Evolutionary conservation across 2,113 vertebrate species (phyloP).

Genomic region (Siniperca chuatsi): DNA sequence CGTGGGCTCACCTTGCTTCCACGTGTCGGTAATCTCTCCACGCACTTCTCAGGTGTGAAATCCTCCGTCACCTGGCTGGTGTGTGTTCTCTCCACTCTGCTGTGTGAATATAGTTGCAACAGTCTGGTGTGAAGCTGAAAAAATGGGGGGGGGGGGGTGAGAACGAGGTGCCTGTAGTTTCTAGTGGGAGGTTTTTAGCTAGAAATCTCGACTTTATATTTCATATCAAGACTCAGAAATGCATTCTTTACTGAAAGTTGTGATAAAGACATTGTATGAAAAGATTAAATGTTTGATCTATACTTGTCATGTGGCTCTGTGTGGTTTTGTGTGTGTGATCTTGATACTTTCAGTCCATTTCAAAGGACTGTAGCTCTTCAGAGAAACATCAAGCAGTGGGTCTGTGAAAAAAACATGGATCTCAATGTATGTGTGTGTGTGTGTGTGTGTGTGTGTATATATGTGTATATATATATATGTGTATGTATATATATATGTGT

Average conservation of each 20-base stretch:
- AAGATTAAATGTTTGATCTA: constrained; percentile 58
- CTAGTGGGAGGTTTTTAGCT: constrained; percentile 27
- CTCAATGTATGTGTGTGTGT: background rate
- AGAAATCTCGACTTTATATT: constrained; percentile 61
- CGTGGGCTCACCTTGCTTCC: constrained; percentile 16
- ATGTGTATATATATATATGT: background rate
- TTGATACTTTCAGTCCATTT: background rate
- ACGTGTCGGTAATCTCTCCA: constrained; percentile 6
- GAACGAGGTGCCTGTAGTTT: constrained; percentile 65
- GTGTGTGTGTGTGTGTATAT: background rate
- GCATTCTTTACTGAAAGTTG: constrained; percentile 56
- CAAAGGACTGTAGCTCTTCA: background rate
- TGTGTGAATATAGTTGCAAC: constrained; percentile 45
- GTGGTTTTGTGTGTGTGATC: constrained; percentile 30
- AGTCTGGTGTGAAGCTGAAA: constrained; percentile 32
- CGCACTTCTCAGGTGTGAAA: constrained; percentile 13
- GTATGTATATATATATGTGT: no score
- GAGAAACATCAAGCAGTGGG: background rate
- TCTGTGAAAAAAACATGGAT: background rate
- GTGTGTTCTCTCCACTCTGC: constrained; percentile 37
- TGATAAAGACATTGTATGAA: constrained; percentile 48
- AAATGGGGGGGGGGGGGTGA: background rate
- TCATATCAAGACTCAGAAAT: constrained; percentile 50
- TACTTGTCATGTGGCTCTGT: constrained; percentile 8
- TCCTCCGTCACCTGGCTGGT: constrained; percentile 33